Evolutionary conservation across 2,888 invertebrate species (phyloP).

Genomic region (Leistus spinibarbis): DNA sequence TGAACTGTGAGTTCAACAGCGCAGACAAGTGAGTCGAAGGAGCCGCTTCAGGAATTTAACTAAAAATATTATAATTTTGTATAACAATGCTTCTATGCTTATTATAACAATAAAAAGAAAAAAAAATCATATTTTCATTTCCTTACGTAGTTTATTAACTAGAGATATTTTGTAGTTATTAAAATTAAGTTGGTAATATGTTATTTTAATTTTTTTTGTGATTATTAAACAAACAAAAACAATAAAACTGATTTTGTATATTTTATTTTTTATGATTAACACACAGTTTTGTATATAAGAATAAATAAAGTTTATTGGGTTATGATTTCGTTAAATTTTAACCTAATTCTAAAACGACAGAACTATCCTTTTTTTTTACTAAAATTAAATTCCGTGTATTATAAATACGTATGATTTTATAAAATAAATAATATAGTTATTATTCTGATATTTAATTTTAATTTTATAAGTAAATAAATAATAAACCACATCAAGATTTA

Average conservation of each 20-base stretch:
- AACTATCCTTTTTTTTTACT: no score
- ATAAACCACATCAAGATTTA: no score
- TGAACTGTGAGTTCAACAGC: no score
- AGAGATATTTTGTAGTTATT: constrained; percentile 18
- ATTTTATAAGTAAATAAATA: no score
- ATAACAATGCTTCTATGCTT: not conserved
- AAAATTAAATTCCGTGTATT: no score
- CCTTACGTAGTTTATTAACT: constrained; percentile 31
- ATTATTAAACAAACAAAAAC: constrained; percentile 11
- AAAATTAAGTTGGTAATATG: constrained; percentile 31
- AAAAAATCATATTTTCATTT: constrained; percentile 9
- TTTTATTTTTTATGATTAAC: constrained; percentile 27
- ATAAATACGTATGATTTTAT: no score
- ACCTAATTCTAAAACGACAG: not conserved
- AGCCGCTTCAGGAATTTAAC: no score
- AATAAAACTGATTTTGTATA: constrained; percentile 27
- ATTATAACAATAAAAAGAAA: not conserved
- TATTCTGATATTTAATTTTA: no score
- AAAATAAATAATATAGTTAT: no score
- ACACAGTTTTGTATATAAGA: constrained; percentile 33
- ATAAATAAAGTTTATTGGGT: not conserved
- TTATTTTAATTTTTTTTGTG: constrained; percentile 34
- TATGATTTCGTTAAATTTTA: not conserved
- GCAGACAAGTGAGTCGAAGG: no score
- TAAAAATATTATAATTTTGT: not conserved